Base-by-base conservation (phyloP, 2,113 vertebrate species). In the Candoia aspera region DNA sequence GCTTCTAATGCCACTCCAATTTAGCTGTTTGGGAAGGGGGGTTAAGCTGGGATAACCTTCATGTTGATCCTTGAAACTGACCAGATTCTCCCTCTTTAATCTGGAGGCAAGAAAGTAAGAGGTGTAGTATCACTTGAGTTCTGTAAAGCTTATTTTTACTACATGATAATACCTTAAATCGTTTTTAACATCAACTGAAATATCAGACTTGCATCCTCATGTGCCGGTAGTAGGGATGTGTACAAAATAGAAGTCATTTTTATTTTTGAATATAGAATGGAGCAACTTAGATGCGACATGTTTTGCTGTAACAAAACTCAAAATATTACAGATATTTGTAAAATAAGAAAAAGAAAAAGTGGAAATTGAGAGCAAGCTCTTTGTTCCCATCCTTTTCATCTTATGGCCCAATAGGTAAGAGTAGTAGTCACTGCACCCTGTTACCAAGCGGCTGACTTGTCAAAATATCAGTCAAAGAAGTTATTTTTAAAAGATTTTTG, bases 11-110 rank as follows among this genome's bases (percentile, higher is more conserved):
- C 91, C 1, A 0, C 90, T 91, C 6, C 0, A 0, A 17, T 0
- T 86, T 92, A 95, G 26, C 90, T 11, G 29, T 0, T 0, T 85
- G 53, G 89, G 86, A 93, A 94, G 94, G 53, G 59, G 86, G 90
- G 79, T 95, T 95, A 96, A 96, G 93, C 94, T 90, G 91, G 95
- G 93, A 94, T 96, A 94, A 94, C 0, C 64, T 92, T 59, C 89
- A 60, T 64, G 89, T 58, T 94, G 86, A 92, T 94, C 79, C 86
- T 42, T 49, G 42, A 87, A 93, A 57, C 73, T 86, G 91, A 26
- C 55, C 62, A 92, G 57, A 29, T 92, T 92, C 87, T 91, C 79
- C 91, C 90, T 0, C 0, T 94, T 53, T 83, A 92, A 0, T 0
- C n/a, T 91, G 46, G 58, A n/a, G 89, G 59, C 46, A 89, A 55